These are phyloP conservation scores for Syngnathus typhle DNA, from an alignment of 2,113 vertebrate genomes.

Conservation along the genomic window DNA sequence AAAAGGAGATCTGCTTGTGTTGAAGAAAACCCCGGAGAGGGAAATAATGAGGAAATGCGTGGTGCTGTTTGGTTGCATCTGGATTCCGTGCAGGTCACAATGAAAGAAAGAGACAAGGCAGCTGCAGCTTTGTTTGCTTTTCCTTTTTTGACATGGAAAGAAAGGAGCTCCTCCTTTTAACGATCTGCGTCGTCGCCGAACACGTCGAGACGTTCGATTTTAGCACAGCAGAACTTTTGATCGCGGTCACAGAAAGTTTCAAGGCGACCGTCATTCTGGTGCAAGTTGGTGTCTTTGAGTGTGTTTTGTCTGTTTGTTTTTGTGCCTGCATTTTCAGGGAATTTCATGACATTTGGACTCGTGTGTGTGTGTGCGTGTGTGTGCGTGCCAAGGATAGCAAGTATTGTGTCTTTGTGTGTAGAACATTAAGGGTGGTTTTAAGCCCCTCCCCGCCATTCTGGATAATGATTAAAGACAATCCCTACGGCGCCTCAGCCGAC, in stretches of 20 bases:
- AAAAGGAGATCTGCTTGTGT: background rate
- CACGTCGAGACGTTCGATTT: no score
- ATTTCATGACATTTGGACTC: no score
- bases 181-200: no score
- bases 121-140: background rate
- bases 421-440: constrained; percentile 10
- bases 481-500: constrained; percentile 47
- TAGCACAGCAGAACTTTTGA: no score
- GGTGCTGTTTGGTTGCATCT: no score
- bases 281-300: no score
- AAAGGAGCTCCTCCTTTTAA: no score
- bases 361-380: no score
- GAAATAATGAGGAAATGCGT: background rate
- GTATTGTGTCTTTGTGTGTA: background rate
- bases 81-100: background rate
- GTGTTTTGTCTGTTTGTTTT: no score
- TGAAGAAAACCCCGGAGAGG: background rate
- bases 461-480: constrained; percentile 57
- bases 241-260: no score
- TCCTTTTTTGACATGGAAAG: background rate
- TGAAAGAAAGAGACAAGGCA: background rate
- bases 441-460: constrained; percentile 7
- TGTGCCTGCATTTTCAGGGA: no score
- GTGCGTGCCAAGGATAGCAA: background rate
- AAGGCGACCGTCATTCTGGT: no score